Percentiles rank a stretch among this genome's conserved stretches.
These are phyloP conservation scores for Brenthis daphne DNA, from an alignment of 2,888 invertebrate species.

Conservation along the genomic window DNA sequence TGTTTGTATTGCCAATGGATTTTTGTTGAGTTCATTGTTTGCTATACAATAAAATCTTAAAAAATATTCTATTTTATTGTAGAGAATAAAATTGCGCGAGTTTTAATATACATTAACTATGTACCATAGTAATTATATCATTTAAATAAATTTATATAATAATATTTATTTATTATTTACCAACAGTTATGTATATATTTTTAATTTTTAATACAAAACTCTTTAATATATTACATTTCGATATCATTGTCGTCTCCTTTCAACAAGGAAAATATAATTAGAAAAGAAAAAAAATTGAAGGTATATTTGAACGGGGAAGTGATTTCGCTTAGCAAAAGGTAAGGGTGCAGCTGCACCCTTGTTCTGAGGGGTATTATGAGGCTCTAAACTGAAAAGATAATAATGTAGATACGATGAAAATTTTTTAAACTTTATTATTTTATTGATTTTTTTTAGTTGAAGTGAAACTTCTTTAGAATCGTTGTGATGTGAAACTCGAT, in stretches of 20 bases:
- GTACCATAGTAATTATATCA: no score
- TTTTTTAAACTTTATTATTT: neutral
- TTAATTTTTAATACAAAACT: neutral
- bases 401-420: constrained; percentile 44
- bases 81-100: no score
- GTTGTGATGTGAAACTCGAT: no score
- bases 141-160: no score
- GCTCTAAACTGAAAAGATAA: constrained; percentile 51
- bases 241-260: constrained; percentile 32
- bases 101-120: no score
- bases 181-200: neutral
- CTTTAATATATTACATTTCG: constrained; percentile 25
- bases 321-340: constrained; percentile 68
- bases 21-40: no score
- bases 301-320: constrained; percentile 69
- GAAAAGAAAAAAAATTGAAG: constrained; percentile 51
- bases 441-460: no score
- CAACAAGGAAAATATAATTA: constrained; percentile 44
- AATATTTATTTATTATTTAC: no score
- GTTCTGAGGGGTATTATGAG: constrained; percentile 70
- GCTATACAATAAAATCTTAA: no score
- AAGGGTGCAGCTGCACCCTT: constrained; percentile 67
- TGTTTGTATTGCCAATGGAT: no score
- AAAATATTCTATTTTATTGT: no score
- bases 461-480: no score